Base-by-base conservation (phyloP, 2,797 vertebrate genomes). In the Gymnothorax javanicus region DNA sequence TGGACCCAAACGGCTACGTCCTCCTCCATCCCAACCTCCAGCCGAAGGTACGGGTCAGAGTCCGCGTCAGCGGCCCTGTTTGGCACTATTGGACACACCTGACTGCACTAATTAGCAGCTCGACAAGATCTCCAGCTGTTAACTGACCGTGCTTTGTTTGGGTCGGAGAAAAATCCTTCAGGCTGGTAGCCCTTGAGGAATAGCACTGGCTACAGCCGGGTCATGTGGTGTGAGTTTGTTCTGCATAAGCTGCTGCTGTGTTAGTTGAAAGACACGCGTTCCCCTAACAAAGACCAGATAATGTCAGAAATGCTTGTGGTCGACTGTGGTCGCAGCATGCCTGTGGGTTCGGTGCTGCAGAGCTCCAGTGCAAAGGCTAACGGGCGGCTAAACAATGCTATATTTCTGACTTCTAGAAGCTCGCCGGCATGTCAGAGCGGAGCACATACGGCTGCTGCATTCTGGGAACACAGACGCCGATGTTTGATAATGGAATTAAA, bases 1-100 rank as follows among this genome's bases (percentile, higher is more conserved):
- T 99, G 43, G 98, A 99, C 92, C 98, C 98, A 89, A 99, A 99
- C 88, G 98, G 98, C 88, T 99, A 99, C 87, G 98, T 99, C 87
- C 93, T 99, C 87, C 96, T 99, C 84, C 98, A 99, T 90, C 98
- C 98, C 90, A 99, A 99, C 94, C 97, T 99, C 88, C 97, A 97
- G 90, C 98, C 98, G 88, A 95, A 96, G 97, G 98, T 99, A 97
- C 84, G 94, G 89, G 89, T 43, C 33, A 43, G 33, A 43, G 33
- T 43, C 33, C 2, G 33, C 33, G 33, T 43, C 33, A 43, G 33
- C n/a, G n/a, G n/a, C n/a, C n/a, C n/a, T n/a, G n/a, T n/a, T n/a
- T n/a, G n/a, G n/a, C n/a, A n/a, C n/a, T n/a, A n/a, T n/a, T n/a
- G n/a, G n/a, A n/a, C n/a, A n/a, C n/a, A n/a, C n/a, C n/a, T n/a